Evolutionary conservation across 2,113 vertebrate genomes (phyloP).

Genomic region (Bettongia penicillata): DNA sequence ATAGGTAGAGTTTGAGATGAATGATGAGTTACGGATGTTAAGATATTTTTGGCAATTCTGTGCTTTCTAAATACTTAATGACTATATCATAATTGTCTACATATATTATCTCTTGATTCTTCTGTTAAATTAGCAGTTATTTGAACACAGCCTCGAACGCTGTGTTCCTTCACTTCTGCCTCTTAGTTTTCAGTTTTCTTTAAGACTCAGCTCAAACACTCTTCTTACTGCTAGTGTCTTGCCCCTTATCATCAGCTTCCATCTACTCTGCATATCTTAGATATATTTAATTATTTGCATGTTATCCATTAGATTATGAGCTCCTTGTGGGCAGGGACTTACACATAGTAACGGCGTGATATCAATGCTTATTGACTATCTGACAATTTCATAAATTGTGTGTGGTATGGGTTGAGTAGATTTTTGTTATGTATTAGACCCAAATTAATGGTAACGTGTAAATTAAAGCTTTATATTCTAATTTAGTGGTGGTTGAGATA

Average conservation of each 20-base stretch:
- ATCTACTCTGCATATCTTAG: not conserved
- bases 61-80: slow-evolving; percentile 35
- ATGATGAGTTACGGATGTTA: not conserved
- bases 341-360: not conserved
- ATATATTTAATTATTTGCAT: slow-evolving; percentile 22
- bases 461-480: not conserved
- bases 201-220: not conserved
- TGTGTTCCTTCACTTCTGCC: not conserved
- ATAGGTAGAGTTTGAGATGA: not conserved
- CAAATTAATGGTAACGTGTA: not conserved
- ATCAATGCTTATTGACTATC: not conserved
- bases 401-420: not conserved
- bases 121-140: not conserved
- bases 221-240: not conserved
- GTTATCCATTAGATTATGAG: not conserved
- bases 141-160: not conserved
- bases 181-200: not conserved
- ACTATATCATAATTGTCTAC: not conserved
- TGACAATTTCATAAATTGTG: not conserved
- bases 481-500: not conserved
- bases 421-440: slow-evolving; percentile 30
- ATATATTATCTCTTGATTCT: not conserved
- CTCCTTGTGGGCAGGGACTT: not conserved
- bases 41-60: slow-evolving; percentile 8
- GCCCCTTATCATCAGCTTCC: not conserved